These are phyloP conservation scores for Dermolepida albohirtum DNA, from an alignment of 2,888 invertebrate species.

Conservation along the genomic window DNA sequence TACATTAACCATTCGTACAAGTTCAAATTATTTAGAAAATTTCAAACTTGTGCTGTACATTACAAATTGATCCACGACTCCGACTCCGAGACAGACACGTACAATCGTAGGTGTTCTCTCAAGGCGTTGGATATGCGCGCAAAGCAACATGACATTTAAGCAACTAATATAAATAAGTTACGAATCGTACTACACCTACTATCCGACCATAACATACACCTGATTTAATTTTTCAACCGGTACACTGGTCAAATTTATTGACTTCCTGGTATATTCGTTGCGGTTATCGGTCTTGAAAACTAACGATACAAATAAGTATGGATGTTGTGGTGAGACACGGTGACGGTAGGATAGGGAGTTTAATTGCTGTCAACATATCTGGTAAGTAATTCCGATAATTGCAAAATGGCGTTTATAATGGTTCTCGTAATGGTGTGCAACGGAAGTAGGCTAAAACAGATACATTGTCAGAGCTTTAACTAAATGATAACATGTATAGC, in stretches of 20 bases:
- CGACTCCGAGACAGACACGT: not conserved
- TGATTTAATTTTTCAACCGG: conserved; percentile 46
- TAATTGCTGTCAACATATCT: conserved; percentile 30
- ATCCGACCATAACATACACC: conserved; percentile 49
- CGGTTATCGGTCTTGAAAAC: conserved; percentile 16
- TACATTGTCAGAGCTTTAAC: not conserved
- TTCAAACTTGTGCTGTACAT: too few relatives aligned
- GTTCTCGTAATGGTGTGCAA: not conserved
- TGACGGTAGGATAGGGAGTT: conserved; percentile 32
- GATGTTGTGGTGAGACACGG: conserved; percentile 2
- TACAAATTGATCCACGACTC: not conserved
- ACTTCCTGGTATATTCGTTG: conserved; percentile 40
- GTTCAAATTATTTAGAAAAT: too few relatives aligned
- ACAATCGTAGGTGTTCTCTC: conserved; percentile 41
- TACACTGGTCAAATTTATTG: conserved; percentile 44
- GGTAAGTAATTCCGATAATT: conserved; percentile 27
- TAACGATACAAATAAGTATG: conserved; percentile 31
- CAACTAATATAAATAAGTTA: conserved; percentile 60
- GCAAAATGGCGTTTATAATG: conserved; percentile 21
- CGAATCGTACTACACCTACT: conserved; percentile 56
- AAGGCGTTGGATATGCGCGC: conserved; percentile 64
- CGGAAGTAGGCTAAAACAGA: not conserved
- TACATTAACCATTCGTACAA: too few relatives aligned
- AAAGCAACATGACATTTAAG: conserved; percentile 62
- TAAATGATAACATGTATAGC: too few relatives aligned